phyloP scores from a whole-genome alignment of 2,888 invertebrate genomes.

The Amaurobius ferox region DNA sequence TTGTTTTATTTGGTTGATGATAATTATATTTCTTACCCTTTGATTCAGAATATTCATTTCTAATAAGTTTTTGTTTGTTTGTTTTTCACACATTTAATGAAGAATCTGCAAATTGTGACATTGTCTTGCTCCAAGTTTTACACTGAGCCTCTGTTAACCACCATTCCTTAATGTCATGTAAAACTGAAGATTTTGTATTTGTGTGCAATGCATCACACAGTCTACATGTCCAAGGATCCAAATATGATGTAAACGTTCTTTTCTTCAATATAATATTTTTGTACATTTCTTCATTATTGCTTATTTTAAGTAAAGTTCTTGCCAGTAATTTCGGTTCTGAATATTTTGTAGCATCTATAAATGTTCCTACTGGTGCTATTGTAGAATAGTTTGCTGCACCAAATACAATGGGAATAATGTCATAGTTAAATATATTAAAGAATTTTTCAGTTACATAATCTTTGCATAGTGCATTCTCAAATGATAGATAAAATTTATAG shows the following conservation, averaged over 20 bases:
- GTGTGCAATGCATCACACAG: conserved; percentile 59
- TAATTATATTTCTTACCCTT: no score
- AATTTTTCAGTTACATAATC: conserved; percentile 77
- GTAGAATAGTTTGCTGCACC: conserved; percentile 75
- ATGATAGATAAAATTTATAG: conserved; percentile 67
- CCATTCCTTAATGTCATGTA: conserved; percentile 42
- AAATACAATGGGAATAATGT: conserved; percentile 76
- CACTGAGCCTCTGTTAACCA: conserved; percentile 26
- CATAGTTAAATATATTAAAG: conserved; percentile 73
- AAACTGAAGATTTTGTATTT: background rate
- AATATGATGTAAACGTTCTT: conserved; percentile 36
- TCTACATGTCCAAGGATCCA: conserved; percentile 67
- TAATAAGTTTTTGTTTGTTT: no score
- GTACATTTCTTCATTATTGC: conserved; percentile 28
- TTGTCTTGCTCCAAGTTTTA: conserved; percentile 36
- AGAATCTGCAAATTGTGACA: background rate
- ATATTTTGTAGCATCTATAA: conserved; percentile 75
- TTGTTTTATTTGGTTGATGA: no score
- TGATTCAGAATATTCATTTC: no score
- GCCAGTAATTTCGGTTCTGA: conserved; percentile 55
- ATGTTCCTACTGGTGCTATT: conserved; percentile 76
- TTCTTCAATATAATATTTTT: conserved; percentile 37
- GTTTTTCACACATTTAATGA: no score
- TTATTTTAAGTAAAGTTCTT: conserved; percentile 29
- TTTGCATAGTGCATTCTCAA: conserved; percentile 74